Percentiles rank a stretch among this genome's conserved stretches.
phyloP scores from a whole-genome alignment of 2,113 vertebrate species.

The Istiophorus platypterus region DNA sequence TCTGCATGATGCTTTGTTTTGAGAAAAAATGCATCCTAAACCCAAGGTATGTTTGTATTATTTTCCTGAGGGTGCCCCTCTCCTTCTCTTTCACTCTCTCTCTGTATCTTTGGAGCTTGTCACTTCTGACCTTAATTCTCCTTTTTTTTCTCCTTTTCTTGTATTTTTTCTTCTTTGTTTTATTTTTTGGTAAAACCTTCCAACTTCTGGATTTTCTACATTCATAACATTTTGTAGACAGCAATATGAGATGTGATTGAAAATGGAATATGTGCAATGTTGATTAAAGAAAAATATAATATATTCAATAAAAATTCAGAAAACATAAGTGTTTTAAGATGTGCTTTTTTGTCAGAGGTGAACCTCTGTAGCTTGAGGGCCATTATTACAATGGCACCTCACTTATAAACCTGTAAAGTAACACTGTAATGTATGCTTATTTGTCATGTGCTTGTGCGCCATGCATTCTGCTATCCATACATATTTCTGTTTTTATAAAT shows the following conservation, averaged over 20 bases:
- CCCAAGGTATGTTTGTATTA: slow-evolving; percentile 78
- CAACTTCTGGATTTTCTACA: slow-evolving; percentile 85
- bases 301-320: slow-evolving; percentile 86
- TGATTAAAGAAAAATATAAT: slow-evolving; percentile 87
- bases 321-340: slow-evolving; percentile 51
- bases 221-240: slow-evolving; percentile 89
- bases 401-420: neutral
- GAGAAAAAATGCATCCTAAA: slow-evolving; percentile 80
- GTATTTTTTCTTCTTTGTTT: slow-evolving; percentile 45
- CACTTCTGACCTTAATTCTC: slow-evolving; percentile 69
- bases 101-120: slow-evolving; percentile 77
- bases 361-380: neutral
- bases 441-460: neutral
- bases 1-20: slow-evolving; percentile 88
- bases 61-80: slow-evolving; percentile 74
- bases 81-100: slow-evolving; percentile 44
- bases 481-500: neutral
- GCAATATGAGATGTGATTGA: slow-evolving; percentile 89
- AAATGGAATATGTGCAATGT: slow-evolving; percentile 89
- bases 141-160: slow-evolving; percentile 49
- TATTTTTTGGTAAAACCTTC: slow-evolving; percentile 72
- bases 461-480: neutral
- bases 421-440: neutral
- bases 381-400: neutral
- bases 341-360: slow-evolving; percentile 13